A percentile compares a stretch with the other conserved stretches of the same genome.
These are phyloP conservation scores for Erythrocebus patas DNA, from an alignment of 2,113 vertebrate genomes.

Conservation along the genomic window DNA sequence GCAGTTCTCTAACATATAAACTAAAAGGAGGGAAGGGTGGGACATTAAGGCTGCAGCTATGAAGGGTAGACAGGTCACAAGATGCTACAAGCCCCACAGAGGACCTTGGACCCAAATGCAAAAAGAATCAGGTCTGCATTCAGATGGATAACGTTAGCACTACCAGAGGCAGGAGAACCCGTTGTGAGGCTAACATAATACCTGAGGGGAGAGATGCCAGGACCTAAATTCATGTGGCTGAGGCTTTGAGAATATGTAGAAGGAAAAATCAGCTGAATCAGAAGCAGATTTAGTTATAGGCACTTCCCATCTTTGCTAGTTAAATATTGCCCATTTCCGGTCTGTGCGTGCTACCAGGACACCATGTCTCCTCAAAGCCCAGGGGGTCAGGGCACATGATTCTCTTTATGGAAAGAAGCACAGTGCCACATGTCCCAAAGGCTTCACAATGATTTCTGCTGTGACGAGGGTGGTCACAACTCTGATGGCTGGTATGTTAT, in stretches of 20 bases:
- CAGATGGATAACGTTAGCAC: not conserved
- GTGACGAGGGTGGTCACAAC: not conserved
- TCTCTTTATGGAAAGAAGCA: not conserved
- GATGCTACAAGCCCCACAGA: not conserved
- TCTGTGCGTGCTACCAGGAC: not conserved
- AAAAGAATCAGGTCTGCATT: not conserved
- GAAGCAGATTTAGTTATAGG: not conserved
- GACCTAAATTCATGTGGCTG: not conserved
- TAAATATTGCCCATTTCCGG: not conserved
- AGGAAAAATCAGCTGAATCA: not conserved
- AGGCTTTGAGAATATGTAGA: not conserved
- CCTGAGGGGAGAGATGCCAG: not conserved
- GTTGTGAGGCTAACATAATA: not conserved
- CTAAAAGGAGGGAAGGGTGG: not conserved
- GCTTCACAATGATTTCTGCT: not conserved
- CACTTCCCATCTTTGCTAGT: not conserved
- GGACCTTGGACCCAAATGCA: not conserved
- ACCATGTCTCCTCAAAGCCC: not conserved
- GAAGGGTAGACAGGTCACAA: not conserved
- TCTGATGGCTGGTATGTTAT: not conserved
- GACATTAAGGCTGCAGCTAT: not conserved
- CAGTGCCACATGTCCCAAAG: not conserved
- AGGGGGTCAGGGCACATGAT: not conserved
- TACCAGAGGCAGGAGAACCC: not conserved
- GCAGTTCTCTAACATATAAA: not conserved